Base-by-base conservation (phyloP, 2,888 invertebrate species). In the Torymus texanus region DNA sequence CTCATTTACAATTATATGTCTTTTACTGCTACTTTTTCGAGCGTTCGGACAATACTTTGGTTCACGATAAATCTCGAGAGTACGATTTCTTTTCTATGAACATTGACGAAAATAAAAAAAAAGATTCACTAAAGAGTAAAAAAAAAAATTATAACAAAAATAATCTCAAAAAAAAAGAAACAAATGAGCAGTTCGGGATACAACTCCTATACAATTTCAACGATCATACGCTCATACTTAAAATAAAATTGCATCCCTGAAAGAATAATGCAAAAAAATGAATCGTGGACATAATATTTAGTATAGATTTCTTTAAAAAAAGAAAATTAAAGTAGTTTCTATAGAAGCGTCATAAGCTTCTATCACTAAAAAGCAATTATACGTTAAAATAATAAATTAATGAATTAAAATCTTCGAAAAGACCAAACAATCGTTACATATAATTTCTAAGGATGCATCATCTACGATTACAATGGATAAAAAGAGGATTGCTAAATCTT, bases 11-110 rank as follows among this genome's bases (percentile, higher is more conserved):
- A 79, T 75, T 70, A 59, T 13, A 56, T 70, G n/a, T 50, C n/a
- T 76, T 51, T 61, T 50, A 24, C 24, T 53, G 14, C 18, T 75
- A 63, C 58, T 5, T 62, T 65, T 73, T 73, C 75, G 59, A 80
- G 70, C 73, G 62, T 80, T 73, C 29, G 29, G 50, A 73, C 77
- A 80, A 80, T 80, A 74, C 80, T 80, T 77, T 70, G 62, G 24
- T 77, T 68, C 50, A 10, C 58, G 53, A 41, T 58, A 58, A 78
- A 58, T 72, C 11, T 65, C 51, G 51, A 41, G 68, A 14, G 21
- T n/a, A 16, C 13, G 72, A 55, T 18, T 75, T 55, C 18, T n/a
- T 16, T 61, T n/a, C 13, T 29, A 61, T 16, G 18, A 59, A 50
- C 14, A 16, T 14, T 63, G 41, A 24, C 13, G 21, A 55, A 67